Conservation (phyloP, 1,140 invertebrate genomes). For the Drosophila littoralis region DNA sequence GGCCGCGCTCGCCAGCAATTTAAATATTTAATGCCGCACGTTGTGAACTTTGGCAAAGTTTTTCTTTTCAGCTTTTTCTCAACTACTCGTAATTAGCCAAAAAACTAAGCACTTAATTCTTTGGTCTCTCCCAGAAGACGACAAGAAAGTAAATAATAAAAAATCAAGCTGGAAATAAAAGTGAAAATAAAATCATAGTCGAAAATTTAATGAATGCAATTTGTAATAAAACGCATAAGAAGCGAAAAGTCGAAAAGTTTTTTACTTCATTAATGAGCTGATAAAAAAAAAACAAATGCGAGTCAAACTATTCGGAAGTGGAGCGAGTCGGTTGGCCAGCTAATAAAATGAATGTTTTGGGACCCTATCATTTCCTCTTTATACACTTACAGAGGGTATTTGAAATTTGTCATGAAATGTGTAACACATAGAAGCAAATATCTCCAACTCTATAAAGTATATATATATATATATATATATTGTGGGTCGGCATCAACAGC, state of each 20-base stretch:
- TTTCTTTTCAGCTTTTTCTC: not conserved
- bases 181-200: slow-evolving; percentile 29
- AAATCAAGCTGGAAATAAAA: slow-evolving; percentile 15
- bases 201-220: slow-evolving; percentile 38
- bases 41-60: slow-evolving; percentile 18
- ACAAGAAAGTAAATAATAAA: too few relatives aligned
- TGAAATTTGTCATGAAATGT: too few relatives aligned
- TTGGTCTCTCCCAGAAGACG: not conserved
- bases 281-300: slow-evolving; percentile 11
- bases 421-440: too few relatives aligned
- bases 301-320: slow-evolving; percentile 24
- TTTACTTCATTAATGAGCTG: slow-evolving; percentile 41
- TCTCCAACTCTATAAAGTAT: too few relatives aligned
- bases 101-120: slow-evolving; percentile 41
- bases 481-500: too few relatives aligned
- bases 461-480: too few relatives aligned
- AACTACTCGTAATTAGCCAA: slow-evolving; percentile 56
- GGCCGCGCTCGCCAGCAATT: slow-evolving; percentile 35
- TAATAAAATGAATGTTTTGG: slow-evolving; percentile 13
- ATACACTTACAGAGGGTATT: not conserved
- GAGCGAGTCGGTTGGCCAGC: not conserved
- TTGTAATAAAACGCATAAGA: slow-evolving; percentile 27
- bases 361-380: not conserved
- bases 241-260: slow-evolving; percentile 35
- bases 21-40: slow-evolving; percentile 67